Percentiles rank a stretch among this genome's conserved stretches.
phyloP scores from a whole-genome alignment of 2,797 vertebrate species.

The Podarcis siculus region DNA sequence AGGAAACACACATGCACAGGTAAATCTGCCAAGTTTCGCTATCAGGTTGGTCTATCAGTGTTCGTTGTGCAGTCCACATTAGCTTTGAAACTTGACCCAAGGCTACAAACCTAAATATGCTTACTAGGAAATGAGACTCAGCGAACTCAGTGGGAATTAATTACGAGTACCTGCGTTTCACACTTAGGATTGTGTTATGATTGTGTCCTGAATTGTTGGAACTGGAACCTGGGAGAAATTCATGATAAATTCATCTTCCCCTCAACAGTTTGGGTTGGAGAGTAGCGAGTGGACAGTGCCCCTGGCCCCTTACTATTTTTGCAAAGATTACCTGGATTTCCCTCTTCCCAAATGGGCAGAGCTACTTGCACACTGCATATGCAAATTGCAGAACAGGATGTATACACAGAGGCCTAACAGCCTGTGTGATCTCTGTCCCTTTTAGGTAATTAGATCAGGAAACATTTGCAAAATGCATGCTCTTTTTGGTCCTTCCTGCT shows the following conservation, averaged over 20 bases:
- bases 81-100: neutral
- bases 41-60: neutral
- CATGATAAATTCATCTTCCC: neutral
- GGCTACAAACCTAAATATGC: neutral
- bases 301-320: neutral
- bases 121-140: neutral
- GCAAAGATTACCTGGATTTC: constrained; percentile 12
- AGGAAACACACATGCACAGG: neutral
- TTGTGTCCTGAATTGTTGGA: too few species aligned
- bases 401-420: neutral
- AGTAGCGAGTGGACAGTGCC: neutral
- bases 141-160: neutral
- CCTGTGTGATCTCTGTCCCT: neutral
- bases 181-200: too few species aligned
- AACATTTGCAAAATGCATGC: constrained; percentile 30
- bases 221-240: neutral
- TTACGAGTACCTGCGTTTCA: too few species aligned
- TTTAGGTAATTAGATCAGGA: neutral
- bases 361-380: neutral
- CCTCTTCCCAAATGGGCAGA: neutral
- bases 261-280: neutral
- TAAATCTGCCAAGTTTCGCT: neutral
- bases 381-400: neutral
- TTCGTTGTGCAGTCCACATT: neutral
- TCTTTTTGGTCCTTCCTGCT: constrained; percentile 15